Evolutionary conservation across 2,888 invertebrate genomes (phyloP).

Genomic region (Tiliacea citrago): DNA sequence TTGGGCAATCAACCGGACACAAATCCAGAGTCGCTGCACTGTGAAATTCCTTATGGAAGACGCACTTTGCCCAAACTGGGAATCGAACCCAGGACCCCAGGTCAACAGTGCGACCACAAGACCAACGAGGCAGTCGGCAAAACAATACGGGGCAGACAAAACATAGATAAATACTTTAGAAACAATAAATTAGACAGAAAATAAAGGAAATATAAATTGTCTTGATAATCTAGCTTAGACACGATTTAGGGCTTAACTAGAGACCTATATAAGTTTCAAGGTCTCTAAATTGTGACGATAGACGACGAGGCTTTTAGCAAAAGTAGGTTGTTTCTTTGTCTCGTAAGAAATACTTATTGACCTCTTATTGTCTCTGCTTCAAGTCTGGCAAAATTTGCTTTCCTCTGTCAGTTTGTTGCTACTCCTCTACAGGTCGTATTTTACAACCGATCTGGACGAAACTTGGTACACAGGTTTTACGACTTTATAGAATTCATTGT

Average conservation of each 20-base stretch:
- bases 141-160: neutral
- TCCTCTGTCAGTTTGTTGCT: no score
- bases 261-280: constrained; percentile 29
- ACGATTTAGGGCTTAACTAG: constrained; percentile 30
- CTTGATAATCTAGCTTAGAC: constrained; percentile 32
- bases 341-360: neutral
- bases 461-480: no score
- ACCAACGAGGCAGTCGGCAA: neutral
- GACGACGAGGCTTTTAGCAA: constrained; percentile 6
- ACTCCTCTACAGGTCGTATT: no score
- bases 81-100: neutral
- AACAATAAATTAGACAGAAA: constrained; percentile 17
- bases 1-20: no score
- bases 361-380: no score
- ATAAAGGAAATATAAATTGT: constrained; percentile 24
- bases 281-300: constrained; percentile 18
- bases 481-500: no score
- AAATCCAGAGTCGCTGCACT: no score
- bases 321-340: constrained; percentile 13
- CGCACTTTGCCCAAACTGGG: no score
- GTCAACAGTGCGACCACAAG: neutral
- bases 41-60: neutral
- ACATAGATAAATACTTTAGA: neutral
- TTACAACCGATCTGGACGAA: no score
- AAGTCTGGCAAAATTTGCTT: no score